These are phyloP conservation scores for Rhinoptilus africanus DNA, from an alignment of 2,113 vertebrate species.

Conservation along the genomic window DNA sequence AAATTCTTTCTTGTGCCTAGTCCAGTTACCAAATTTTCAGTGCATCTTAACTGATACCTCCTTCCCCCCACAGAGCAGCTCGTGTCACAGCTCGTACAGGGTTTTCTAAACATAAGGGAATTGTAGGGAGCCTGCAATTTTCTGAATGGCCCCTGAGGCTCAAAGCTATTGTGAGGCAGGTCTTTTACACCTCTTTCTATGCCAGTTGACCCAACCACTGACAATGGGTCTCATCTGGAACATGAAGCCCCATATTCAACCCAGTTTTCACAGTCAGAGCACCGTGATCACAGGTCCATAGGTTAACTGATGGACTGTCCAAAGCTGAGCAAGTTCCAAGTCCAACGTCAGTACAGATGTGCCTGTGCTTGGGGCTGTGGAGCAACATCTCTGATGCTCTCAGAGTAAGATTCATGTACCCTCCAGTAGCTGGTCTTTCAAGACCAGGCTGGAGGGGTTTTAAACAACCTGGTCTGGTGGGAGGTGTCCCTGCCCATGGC, in stretches of 20 bases:
- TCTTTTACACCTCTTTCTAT: background rate
- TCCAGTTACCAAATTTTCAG: background rate
- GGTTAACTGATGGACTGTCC: background rate
- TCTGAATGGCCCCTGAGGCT: background rate
- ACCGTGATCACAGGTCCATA: background rate
- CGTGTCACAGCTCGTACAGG: background rate
- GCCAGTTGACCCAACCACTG: background rate
- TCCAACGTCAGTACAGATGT: background rate
- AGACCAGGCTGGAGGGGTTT: background rate
- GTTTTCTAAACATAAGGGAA: background rate
- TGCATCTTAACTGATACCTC: background rate
- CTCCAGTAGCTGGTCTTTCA: background rate
- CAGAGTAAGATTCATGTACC: background rate
- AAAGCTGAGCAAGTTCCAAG: background rate
- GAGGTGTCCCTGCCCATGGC: background rate
- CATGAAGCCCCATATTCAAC: background rate
- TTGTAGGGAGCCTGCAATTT: fast-evolving
- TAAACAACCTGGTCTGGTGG: background rate
- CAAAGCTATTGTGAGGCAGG: background rate
- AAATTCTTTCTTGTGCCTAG: background rate
- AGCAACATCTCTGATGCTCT: background rate
- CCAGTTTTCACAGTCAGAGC: background rate
- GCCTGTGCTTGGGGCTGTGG: background rate
- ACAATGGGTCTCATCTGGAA: background rate
- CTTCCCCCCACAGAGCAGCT: background rate